Base-by-base conservation (phyloP, 2,113 vertebrate species). In the Trematocara unimaculatum region DNA sequence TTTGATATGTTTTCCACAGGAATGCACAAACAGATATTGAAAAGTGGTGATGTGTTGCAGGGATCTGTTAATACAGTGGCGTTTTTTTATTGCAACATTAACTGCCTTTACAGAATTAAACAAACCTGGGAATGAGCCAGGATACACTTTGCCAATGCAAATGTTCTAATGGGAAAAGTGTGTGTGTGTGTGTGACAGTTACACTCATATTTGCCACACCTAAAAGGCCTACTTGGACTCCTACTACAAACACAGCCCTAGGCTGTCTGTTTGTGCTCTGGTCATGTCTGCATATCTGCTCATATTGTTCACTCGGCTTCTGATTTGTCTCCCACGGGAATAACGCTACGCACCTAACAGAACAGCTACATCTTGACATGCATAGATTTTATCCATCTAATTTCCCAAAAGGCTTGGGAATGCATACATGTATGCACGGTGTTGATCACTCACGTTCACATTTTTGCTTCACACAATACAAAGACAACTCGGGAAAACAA, bases 91-190 rank as follows among this genome's bases (percentile, higher is more conserved):
- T 60, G 38, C 67, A 79, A 84, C 42, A 70, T 64, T 82, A 80
- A 42, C 2, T 31, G 58, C 58, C 45, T 84, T 91, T 84, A 84
- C 53, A 80, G 77, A 88, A 88, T 84, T 53, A 88, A 89, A 54
- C 78, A 85, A 88, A 91, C 84, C 78, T 94, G 93, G 88, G 89
- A 95, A 94, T 90, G 84, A 92, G 90, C 91, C 91, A 92, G 89
- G 17, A 45, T 78, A 87, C 89, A 90, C 88, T 90, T 92, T 92
- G 82, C 84, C 89, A 94, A 20, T 94, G 94, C 89, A 93, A 95
- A 91, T 91, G 87, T 83, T 85, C 85, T 89, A 83, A 83, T 93
- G 93, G 90, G 92, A 94, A 93, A 84, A 80, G 72, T 77, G 31
- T 77, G 70, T 18, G 23, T 18, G 23, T 29, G 18, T 23, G 40